These are phyloP conservation scores for Portevinia maculata DNA, from an alignment of 2,888 invertebrate genomes.

Conservation along the genomic window DNA sequence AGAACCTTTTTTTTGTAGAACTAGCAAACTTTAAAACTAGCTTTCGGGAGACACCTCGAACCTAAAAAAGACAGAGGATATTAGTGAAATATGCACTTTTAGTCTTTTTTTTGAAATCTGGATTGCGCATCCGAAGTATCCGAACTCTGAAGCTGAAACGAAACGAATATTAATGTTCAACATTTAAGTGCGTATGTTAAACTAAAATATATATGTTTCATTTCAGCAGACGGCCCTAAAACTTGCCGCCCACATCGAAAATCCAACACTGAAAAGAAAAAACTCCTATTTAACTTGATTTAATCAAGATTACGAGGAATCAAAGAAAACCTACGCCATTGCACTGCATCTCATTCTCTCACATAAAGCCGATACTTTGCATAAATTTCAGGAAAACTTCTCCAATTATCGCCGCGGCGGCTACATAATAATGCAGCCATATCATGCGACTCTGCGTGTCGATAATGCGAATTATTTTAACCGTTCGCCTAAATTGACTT, in stretches of 20 bases:
- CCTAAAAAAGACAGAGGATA: too few species aligned
- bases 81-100: too few species aligned
- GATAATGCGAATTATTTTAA: conserved; percentile 71
- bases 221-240: too few species aligned
- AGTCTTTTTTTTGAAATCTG: too few species aligned
- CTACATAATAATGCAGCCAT: conserved; percentile 23
- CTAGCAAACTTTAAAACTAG: too few species aligned
- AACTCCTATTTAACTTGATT: conserved; percentile 18
- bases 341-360: conserved; percentile 6
- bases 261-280: conserved; percentile 17
- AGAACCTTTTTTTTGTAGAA: too few species aligned
- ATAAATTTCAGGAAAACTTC: conserved; percentile 52
- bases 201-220: too few species aligned
- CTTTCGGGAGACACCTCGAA: too few species aligned
- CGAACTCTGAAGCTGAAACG: too few species aligned
- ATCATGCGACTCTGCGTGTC: conserved; percentile 70
- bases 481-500: conserved; percentile 55
- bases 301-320: conserved; percentile 25
- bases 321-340: conserved; percentile 16
- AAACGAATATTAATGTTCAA: too few species aligned
- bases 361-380: conserved; percentile 48
- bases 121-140: too few species aligned
- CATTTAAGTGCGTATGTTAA: too few species aligned
- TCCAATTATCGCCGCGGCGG: conserved; percentile 9
- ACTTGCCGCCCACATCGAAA: conserved; percentile 36